Evolutionary conservation across 2,113 vertebrate genomes (phyloP), one percentile per base, ranked within the genome.

Genomic region (Alosa alosa): DNA sequence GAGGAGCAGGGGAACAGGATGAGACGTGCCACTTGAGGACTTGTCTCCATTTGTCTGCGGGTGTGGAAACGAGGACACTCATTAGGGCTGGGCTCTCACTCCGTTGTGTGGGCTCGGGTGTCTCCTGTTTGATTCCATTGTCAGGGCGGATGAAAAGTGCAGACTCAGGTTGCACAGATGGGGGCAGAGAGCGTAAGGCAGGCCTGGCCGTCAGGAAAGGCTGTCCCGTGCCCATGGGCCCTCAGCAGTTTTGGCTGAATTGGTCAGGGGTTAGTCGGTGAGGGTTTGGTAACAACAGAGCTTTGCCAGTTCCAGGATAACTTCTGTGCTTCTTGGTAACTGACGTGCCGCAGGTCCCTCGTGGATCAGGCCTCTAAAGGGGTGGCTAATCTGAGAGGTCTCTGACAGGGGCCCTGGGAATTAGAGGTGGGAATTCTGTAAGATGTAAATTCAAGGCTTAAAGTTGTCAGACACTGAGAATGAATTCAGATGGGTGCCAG

Each of bases 1-100:
- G 81, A 78, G 6, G 18, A 50, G 22, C 25, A 75, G 1, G 36
- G 52, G 72, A 86, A 31, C 10, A 72, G 25, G 25, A 6, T 72
- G 64, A 72, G 64, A 82, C 68, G 68, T 25, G 50, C 60, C 25
- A 68, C 2, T 22, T 72, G 50, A 45, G 84, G 57, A 72, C 86
- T 17, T 22, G 85, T 25, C 9, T 36, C 25, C 78, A 68, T 81
- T 78, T 85, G 85, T 82, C 22, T 20, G 31, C 20, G 52, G 50
- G 90, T 90, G 90, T 93, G 92, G 93, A 94, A 95, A 95, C 88
- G 90, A 90, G 93, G 93, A 55, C 94, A 91, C 57, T 75, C 90
- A 88, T 93, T 83, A 90, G 75, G 89, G 89, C 72, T 88, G 86
- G 85, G 82, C 81, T 86, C 92, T 94, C 86, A 85, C 89, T 84